Evolutionary conservation across 2,113 vertebrate species (phyloP), one percentile per base, ranked within the genome.

Genomic region (Lutjanus erythropterus): DNA sequence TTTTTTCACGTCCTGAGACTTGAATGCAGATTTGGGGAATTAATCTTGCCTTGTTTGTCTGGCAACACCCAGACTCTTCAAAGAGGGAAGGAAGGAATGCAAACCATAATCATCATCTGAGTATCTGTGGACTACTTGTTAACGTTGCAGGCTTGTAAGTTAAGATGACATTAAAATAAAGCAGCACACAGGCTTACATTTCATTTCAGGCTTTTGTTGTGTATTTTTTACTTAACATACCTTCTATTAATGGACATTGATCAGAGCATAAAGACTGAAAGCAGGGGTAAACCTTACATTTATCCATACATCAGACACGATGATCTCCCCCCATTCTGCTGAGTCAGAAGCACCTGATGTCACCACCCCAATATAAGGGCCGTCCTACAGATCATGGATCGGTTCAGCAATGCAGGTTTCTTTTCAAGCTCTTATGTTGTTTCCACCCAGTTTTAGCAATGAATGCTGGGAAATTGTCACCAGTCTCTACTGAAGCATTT

Each of bases 41-140:
- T 75, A 62, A 83, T 90, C 76, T 83, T 10, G 72, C 42, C 79
- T 78, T 80, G 69, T 89, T 89, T 84, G 84, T 87, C 65, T 85
- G 80, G 55, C 49, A 72, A 67, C 73, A 78, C 46, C 15, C 60
- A 37, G 73, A 60, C 39, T 85, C 60, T 71, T 83, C 47, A 71
- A n/a, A 64, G 47, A 37, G 23, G 46, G 50, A 56, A 33, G 14
- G 35, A 73, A 67, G 33, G 27, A 39, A 72, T n/a, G 39, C 31
- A 78, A 25, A 80, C 42, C 29, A 47, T 23, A 68, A 47, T 69
- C 49, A 70, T 58, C 18, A 68, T 19, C n/a, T 9, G 27, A 41
- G 11, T 35, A 33, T 85, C 29, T 49, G 23, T 18, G 14, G 25
- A 39, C 8, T 39, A 71, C 31, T 21, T 33, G 46, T 62, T 12